A percentile compares a stretch with the other conserved stretches of the same genome.
Evolutionary conservation across 1,140 invertebrate genomes (phyloP).

Genomic region (Palaemon carinicauda): DNA sequence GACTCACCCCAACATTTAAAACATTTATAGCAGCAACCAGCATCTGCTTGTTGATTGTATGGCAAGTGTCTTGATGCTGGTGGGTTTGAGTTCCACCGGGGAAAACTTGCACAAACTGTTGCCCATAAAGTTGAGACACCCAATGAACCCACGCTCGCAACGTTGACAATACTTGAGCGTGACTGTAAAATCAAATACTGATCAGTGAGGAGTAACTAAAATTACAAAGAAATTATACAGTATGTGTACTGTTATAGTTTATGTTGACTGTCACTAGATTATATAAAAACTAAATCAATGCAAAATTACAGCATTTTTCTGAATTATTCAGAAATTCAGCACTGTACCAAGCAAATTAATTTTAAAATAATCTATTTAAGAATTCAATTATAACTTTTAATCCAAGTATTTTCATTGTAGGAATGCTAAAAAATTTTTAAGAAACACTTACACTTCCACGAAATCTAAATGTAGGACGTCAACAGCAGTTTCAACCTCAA

Average conservation of each 20-base stretch:
- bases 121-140: conserved; percentile 63
- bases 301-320: too few species aligned
- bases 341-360: too few species aligned
- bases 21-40: conserved; percentile 60
- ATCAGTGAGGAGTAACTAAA: too few species aligned
- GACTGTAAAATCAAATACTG: conserved; percentile 65
- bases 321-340: too few species aligned
- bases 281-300: too few species aligned
- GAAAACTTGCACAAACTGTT: conserved; percentile 58
- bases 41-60: conserved; percentile 66
- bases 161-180: conserved; percentile 75
- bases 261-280: too few species aligned
- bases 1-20: conserved; percentile 47
- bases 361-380: too few species aligned
- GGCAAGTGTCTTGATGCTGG: conserved; percentile 66
- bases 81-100: conserved; percentile 52
- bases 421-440: too few species aligned
- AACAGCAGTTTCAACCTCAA: conserved; percentile 65
- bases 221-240: too few species aligned
- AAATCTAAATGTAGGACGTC: conserved; percentile 67
- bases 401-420: too few species aligned
- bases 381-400: too few species aligned
- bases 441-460: conserved; percentile 67
- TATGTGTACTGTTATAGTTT: too few species aligned
- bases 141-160: conserved; percentile 76